Percentiles rank a stretch among this genome's conserved stretches.
Evolutionary conservation across 2,888 invertebrate species (phyloP).

Genomic region (Orthosia gracilis): DNA sequence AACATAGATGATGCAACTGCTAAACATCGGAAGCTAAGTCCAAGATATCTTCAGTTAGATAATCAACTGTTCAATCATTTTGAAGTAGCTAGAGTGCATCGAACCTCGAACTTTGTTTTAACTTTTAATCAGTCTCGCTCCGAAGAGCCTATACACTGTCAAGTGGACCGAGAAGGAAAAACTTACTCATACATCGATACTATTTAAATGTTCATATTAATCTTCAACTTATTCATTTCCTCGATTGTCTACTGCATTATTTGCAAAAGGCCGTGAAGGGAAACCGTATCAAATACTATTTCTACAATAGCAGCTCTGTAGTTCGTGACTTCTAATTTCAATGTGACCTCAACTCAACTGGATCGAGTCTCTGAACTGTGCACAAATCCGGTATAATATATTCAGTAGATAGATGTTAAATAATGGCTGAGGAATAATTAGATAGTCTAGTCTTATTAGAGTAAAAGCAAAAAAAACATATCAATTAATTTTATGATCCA

Average conservation of each 20-base stretch:
- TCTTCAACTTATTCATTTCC: conserved; percentile 25
- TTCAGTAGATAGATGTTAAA: conserved; percentile 27
- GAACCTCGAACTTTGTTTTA: conserved; percentile 49
- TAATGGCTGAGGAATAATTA: conserved; percentile 23
- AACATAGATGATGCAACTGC: conserved; percentile 51
- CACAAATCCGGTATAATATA: conserved; percentile 46
- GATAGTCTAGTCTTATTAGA: neutral
- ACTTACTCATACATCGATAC: conserved; percentile 17
- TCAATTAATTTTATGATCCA: conserved; percentile 24
- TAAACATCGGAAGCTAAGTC: conserved; percentile 44
- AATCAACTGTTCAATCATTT: conserved; percentile 49
- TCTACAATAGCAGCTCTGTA: conserved; percentile 36
- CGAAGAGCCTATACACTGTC: conserved; percentile 1
- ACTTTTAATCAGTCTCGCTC: conserved; percentile 38
- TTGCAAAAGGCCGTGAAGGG: conserved; percentile 47
- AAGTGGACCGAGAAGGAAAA: conserved; percentile 9
- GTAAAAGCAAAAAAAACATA: conserved; percentile 23
- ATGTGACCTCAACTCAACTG: conserved; percentile 57
- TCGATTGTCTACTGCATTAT: conserved; percentile 23
- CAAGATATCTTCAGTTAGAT: conserved; percentile 50
- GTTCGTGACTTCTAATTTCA: conserved; percentile 58
- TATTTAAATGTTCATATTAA: conserved; percentile 12
- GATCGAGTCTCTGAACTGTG: conserved; percentile 50
- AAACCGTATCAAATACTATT: conserved; percentile 42
- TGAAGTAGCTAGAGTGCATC: conserved; percentile 51